Conservation (phyloP, 2,797 vertebrate species). For the Coendou prehensilis region DNA sequence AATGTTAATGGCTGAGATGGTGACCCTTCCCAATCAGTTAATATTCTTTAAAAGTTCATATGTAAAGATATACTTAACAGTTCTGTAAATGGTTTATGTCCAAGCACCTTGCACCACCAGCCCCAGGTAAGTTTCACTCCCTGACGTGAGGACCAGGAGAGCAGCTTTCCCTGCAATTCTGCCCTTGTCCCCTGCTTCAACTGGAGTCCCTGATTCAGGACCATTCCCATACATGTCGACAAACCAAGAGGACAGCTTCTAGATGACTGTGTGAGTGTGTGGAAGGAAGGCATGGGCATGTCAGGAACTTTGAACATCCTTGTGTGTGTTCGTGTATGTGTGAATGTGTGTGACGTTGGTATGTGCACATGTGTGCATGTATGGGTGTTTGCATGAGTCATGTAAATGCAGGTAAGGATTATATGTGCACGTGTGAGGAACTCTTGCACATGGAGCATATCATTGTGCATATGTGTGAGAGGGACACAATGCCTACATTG, state of each 20-base stretch:
- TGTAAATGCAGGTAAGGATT: no score
- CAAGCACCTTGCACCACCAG: background rate
- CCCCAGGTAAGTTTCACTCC: no score
- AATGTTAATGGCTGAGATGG: background rate
- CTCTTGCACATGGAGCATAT: background rate
- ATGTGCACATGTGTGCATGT: background rate
- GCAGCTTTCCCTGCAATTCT: background rate
- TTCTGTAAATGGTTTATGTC: background rate
- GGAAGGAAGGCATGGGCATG: background rate
- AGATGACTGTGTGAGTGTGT: background rate
- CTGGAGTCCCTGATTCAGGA: no score
- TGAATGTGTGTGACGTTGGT: background rate
- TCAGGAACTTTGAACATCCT: background rate
- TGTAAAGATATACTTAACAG: background rate
- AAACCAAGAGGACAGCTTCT: background rate
- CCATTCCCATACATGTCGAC: background rate
- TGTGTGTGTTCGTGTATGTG: accelerated
- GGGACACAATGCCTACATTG: background rate
- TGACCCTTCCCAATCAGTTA: background rate
- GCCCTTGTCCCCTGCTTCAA: background rate
- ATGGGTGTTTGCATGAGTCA: background rate
- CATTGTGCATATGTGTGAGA: accelerated
- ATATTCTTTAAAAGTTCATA: background rate
- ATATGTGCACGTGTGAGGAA: background rate
- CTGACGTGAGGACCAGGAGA: background rate